Percentiles rank a stretch among this genome's conserved stretches.
These are phyloP conservation scores for Mastacembelus armatus DNA, from an alignment of 2,797 vertebrate genomes.

Conservation along the genomic window DNA sequence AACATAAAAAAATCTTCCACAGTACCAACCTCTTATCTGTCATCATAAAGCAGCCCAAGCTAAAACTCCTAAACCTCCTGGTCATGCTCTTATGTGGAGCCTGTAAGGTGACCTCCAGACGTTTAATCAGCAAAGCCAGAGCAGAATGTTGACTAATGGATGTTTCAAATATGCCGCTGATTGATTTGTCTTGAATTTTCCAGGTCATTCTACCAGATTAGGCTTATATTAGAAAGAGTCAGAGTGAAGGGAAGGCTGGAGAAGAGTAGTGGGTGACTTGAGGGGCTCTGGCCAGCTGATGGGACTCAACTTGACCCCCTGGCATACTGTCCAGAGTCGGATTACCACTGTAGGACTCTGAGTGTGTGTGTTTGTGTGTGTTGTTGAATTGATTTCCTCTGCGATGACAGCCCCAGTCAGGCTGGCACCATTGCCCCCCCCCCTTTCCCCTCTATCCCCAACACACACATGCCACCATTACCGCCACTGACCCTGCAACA, in stretches of 20 bases:
- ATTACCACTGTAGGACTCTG: constrained; percentile 66
- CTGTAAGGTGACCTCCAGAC: constrained; percentile 80
- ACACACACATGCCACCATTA: constrained; percentile 45
- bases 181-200: constrained; percentile 78
- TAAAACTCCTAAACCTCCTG: constrained; percentile 44
- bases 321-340: constrained; percentile 48
- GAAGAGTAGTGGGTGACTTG: constrained; percentile 43
- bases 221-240: constrained; percentile 29
- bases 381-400: constrained; percentile 94
- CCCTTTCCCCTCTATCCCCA: constrained; percentile 69
- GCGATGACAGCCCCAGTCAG: constrained; percentile 95
- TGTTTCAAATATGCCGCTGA: constrained; percentile 79
- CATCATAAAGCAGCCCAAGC: constrained; percentile 40
- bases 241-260: constrained; percentile 21
- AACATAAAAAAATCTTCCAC: constrained; percentile 17
- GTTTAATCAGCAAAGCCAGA: constrained; percentile 73
- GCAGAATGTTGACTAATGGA: constrained; percentile 74
- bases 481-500: constrained; percentile 43
- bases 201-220: constrained; percentile 64
- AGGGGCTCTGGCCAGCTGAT: constrained; percentile 66
- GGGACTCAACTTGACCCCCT: constrained; percentile 69
- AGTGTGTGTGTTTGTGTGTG: constrained; percentile 34
- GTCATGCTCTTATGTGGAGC: constrained; percentile 74
- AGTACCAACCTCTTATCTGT: constrained; percentile 35
- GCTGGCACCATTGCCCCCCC: constrained; percentile 88